Evolutionary conservation across 2,888 invertebrate genomes (phyloP), one percentile per base, ranked within the genome.

Genomic region (Opisthograptis luteolata): DNA sequence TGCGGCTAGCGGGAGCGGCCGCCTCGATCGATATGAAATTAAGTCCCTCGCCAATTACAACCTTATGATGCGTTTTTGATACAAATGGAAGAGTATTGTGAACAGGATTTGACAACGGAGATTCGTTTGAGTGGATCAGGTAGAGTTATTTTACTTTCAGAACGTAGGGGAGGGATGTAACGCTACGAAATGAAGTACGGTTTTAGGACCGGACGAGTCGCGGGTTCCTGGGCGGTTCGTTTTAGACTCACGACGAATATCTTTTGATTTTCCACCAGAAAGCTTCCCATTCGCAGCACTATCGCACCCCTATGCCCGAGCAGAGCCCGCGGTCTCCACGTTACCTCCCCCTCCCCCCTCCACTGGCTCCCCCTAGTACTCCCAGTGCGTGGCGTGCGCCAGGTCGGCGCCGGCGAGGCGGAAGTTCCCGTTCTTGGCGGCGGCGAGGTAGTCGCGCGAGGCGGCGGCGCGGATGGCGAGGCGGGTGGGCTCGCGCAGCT

Each of bases 391-490:
- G 79, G 97, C 97, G 62, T 92, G 89, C 67, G 94, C 93, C 69
- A 94, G 93, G 74, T 95, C 95, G 60, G 93, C 92, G 55, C 95
- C 96, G 43, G 96, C 96, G 57, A 97, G 92, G 74, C 96, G 95
- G 91, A 98, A 95, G 73, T 95, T 94, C 28, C 98, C 98, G 87
- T 98, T 98, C 92, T 98, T 98, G 80, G 95, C 96, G 68, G 97
- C 97, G 60, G 95, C 93, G 68, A 98, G 92, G 91, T 97, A 98
- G 73, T 93, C 92, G 15, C 95, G 94, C 55, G 92, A 93, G 67
- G 92, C 93, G 52, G 91, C 91, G 46, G 94, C 94, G 87, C 95
- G 97, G 88, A 99, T 97, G 89, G 96, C 96, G 75, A 99, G 94
- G 70, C 97, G 93, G 58, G 98, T 97, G 19, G 98, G 97, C 84